Evolutionary conservation across 2,888 invertebrate genomes (phyloP).

Genomic region (Bruchidius siliquastri): DNA sequence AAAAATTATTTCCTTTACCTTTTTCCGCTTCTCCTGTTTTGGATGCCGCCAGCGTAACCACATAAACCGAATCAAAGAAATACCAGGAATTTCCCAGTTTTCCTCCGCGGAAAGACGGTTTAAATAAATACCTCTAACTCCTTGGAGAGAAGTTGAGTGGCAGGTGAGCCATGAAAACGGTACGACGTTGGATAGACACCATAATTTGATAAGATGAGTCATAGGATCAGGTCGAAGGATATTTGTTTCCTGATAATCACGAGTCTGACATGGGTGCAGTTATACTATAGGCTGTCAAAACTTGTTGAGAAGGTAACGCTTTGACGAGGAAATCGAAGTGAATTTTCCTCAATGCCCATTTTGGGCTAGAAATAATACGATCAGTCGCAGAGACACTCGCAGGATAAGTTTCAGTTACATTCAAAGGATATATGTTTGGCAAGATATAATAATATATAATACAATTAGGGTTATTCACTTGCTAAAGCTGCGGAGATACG

Average conservation of each 20-base stretch:
- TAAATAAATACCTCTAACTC: neutral
- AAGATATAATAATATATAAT: too few species aligned
- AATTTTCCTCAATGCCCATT: too few species aligned
- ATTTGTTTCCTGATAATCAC: neutral
- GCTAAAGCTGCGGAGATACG: too few species aligned
- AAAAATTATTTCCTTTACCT: neutral
- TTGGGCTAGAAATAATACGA: too few species aligned
- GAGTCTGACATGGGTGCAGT: neutral
- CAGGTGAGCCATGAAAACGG: neutral
- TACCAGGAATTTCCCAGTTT: neutral
- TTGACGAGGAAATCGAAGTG: too few species aligned
- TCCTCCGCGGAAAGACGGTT: neutral
- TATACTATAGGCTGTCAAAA: too few species aligned
- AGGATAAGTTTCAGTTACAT: too few species aligned
- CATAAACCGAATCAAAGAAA: neutral
- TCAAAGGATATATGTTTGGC: too few species aligned
- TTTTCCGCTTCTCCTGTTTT: neutral
- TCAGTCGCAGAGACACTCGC: too few species aligned
- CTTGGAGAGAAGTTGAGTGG: neutral
- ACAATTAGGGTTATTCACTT: too few species aligned
- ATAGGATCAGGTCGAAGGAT: neutral
- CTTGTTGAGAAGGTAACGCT: too few species aligned
- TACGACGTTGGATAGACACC: neutral
- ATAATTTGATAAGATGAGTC: neutral
- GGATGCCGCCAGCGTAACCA: neutral